phyloP scores from a whole-genome alignment of 2,113 vertebrate genomes.

The Nansenia antarctica region DNA sequence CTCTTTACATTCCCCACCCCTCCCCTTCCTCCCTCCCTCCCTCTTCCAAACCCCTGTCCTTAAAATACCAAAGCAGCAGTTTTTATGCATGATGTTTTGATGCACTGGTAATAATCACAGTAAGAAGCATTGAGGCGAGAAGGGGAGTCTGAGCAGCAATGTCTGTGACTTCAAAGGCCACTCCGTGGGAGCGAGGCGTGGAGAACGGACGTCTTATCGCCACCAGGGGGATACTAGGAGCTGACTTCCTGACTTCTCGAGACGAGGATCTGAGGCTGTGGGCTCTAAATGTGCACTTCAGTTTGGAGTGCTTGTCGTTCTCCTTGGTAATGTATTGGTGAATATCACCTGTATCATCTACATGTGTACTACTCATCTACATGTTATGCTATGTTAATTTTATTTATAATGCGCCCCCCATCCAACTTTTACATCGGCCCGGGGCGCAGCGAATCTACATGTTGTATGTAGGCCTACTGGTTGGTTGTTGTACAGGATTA shows the following conservation, averaged over 20 bases:
- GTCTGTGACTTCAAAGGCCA: slow-evolving; percentile 7
- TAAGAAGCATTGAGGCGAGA: slow-evolving; percentile 36
- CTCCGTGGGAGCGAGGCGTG: neutral
- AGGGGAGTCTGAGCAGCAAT: neutral
- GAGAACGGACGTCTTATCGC: slow-evolving; percentile 12
- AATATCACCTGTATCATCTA: no score
- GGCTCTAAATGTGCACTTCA: neutral
- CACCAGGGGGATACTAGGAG: neutral
- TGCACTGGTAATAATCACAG: slow-evolving; percentile 42
- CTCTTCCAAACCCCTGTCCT: slow-evolving; percentile 4
- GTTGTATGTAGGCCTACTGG: no score
- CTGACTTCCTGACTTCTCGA: neutral
- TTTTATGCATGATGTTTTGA: slow-evolving; percentile 37
- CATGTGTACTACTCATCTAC: no score
- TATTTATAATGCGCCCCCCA: no score
- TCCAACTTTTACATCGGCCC: no score
- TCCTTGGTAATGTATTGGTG: no score
- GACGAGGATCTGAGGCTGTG: neutral
- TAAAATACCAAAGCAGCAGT: slow-evolving; percentile 36
- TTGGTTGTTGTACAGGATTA: no score
- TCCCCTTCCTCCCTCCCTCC: neutral
- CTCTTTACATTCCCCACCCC: slow-evolving; percentile 4
- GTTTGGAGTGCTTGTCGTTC: neutral
- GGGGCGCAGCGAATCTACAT: no score
- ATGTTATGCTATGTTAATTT: no score